A percentile compares a stretch with the other conserved stretches of the same genome.
Evolutionary conservation across 1,140 invertebrate species (phyloP).

Genomic region (Eueides isabella): DNA sequence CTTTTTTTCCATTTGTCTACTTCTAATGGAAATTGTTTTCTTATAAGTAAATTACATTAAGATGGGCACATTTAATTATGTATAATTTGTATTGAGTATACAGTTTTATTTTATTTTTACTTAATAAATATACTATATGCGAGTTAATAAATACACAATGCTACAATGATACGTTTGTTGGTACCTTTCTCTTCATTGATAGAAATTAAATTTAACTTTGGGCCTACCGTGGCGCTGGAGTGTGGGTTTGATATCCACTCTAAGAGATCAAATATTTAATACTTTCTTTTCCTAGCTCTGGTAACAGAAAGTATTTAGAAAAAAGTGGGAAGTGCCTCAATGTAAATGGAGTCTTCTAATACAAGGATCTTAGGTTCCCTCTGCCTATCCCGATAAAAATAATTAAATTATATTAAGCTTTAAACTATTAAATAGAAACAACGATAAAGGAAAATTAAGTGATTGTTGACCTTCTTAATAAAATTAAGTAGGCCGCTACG

Average conservation of each 20-base stretch:
- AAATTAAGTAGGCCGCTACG: conserved; percentile 54
- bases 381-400: too few relatives aligned
- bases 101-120: neutral
- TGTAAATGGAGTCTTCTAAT: too few relatives aligned
- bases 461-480: conserved; percentile 64
- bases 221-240: too few relatives aligned
- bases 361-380: too few relatives aligned
- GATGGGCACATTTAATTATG: neutral
- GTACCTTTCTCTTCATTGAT: neutral
- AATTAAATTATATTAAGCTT: conserved; percentile 7
- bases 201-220: conserved; percentile 1
- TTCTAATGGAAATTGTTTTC: neutral
- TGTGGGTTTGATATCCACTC: too few relatives aligned
- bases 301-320: too few relatives aligned
- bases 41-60: neutral
- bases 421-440: neutral
- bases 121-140: too few relatives aligned
- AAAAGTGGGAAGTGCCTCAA: too few relatives aligned
- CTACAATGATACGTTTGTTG: neutral
- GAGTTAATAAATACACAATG: too few relatives aligned
- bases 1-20: conserved; percentile 18
- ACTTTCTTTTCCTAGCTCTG: too few relatives aligned
- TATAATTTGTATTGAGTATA: neutral
- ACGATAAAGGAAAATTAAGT: conserved; percentile 12
- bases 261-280: too few relatives aligned